A percentile compares a stretch with the other conserved stretches of the same genome.
phyloP scores from a whole-genome alignment of 2,797 vertebrate genomes.

The Graptemys geographica region DNA sequence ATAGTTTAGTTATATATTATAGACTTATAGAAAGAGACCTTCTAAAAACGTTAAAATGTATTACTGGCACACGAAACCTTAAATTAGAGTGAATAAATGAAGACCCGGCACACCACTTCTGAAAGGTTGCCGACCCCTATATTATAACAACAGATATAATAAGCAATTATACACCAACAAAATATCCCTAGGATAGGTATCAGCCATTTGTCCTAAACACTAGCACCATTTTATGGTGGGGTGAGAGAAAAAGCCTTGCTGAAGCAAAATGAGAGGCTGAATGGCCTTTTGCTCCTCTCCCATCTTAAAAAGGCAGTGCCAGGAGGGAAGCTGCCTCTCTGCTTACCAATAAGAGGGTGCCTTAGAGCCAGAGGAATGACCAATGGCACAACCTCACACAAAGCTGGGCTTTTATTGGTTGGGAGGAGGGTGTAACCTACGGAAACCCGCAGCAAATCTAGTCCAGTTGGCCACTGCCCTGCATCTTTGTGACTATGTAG shows the following conservation, averaged over 20 bases:
- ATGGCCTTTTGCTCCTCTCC: neutral
- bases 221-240: rapidly evolving
- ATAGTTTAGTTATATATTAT: too few relatives aligned
- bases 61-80: too few relatives aligned
- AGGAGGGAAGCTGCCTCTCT: neutral
- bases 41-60: too few relatives aligned
- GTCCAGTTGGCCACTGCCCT: rapidly evolving
- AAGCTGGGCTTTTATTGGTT: neutral
- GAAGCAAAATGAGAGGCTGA: neutral
- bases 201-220: neutral
- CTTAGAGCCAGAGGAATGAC: neutral
- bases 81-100: too few relatives aligned
- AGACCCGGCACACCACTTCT: too few relatives aligned
- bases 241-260: neutral
- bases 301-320: neutral
- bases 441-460: neutral
- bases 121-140: too few relatives aligned
- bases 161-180: neutral
- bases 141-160: rapidly evolving
- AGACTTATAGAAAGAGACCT: too few relatives aligned
- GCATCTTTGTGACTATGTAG: neutral
- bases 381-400: neutral
- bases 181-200: neutral
- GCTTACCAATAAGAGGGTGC: neutral
- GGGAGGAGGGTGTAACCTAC: too few relatives aligned